phyloP scores from a whole-genome alignment of 2,797 vertebrate species.

The Jordanella pulchra region DNA sequence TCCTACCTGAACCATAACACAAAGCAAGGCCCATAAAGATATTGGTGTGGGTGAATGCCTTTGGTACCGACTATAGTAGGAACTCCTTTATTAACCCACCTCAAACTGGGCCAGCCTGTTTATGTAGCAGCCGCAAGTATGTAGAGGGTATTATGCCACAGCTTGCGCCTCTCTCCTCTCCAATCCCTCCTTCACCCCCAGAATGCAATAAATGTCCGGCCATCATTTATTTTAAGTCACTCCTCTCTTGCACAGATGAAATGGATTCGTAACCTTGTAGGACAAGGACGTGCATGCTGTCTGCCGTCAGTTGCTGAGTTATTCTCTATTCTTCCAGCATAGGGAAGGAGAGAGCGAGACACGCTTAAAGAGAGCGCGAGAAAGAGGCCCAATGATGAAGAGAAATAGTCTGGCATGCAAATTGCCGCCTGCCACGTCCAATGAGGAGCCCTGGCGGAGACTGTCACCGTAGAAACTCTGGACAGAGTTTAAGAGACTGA shows the following conservation, averaged over 20 bases:
- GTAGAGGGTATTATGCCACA: slow-evolving; percentile 65
- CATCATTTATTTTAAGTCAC: slow-evolving; percentile 86
- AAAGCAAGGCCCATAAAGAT: no score
- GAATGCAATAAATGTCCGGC: slow-evolving; percentile 82
- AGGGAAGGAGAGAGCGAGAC: slow-evolving; percentile 46
- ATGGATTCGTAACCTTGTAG: slow-evolving; percentile 87
- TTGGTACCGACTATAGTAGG: no score
- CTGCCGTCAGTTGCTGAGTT: slow-evolving; percentile 81
- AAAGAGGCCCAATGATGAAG: slow-evolving; percentile 81
- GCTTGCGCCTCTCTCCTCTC: slow-evolving; percentile 76
- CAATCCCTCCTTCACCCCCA: slow-evolving; percentile 78
- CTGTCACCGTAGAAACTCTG: slow-evolving; percentile 77
- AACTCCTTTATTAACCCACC: no score
- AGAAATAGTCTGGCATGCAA: slow-evolving; percentile 86
- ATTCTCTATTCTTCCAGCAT: slow-evolving; percentile 82
- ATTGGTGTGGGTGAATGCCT: no score
- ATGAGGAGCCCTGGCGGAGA: slow-evolving; percentile 75
- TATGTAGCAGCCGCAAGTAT: no score
- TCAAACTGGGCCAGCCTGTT: slow-evolving; percentile 59
- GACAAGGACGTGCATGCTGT: slow-evolving; percentile 85
- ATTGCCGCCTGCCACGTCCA: slow-evolving; percentile 79
- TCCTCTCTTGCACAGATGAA: slow-evolving; percentile 83
- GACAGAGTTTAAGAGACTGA: slow-evolving; percentile 75
- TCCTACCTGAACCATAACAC: no score
- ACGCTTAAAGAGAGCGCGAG: slow-evolving; percentile 56